A percentile compares a stretch with the other conserved stretches of the same genome.
These are phyloP conservation scores for Lepidocyrtoides sp. DNA, from an alignment of 2,888 invertebrate species.

Conservation along the genomic window DNA sequence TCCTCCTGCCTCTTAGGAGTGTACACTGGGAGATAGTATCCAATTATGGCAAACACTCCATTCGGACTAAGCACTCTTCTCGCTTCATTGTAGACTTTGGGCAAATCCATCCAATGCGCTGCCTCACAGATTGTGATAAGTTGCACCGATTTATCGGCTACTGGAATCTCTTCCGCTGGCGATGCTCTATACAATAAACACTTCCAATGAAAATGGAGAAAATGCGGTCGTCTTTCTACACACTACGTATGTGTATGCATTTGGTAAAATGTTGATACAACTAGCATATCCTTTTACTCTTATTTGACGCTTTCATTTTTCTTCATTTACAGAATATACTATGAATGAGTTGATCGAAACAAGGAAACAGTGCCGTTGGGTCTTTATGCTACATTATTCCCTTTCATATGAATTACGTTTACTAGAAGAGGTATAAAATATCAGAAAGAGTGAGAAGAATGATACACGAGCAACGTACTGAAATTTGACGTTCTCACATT, in stretches of 20 bases:
- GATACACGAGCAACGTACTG: constrained; percentile 84
- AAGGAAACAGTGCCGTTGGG: not conserved
- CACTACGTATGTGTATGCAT: no score
- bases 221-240: not conserved
- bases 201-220: constrained; percentile 41
- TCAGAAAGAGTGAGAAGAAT: constrained; percentile 4
- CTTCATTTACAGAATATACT: not conserved
- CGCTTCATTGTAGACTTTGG: constrained; percentile 87
- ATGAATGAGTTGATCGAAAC: not conserved
- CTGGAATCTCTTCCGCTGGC: constrained; percentile 86
- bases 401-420: no score
- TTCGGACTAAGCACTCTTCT: constrained; percentile 86
- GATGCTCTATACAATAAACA: constrained; percentile 85
- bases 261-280: not conserved
- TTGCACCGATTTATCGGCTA: constrained; percentile 86
- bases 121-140: constrained; percentile 87
- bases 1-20: constrained; percentile 67
- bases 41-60: constrained; percentile 86
- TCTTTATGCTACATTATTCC: no score
- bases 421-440: not conserved
- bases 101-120: constrained; percentile 87
- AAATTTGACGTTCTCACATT: constrained; percentile 86
- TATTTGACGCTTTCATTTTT: not conserved
- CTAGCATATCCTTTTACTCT: not conserved
- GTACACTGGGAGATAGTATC: constrained; percentile 61